A percentile compares a stretch with the other conserved stretches of the same genome.
These are phyloP conservation scores for Pseudopodoces humilis DNA, from an alignment of 2,113 vertebrate genomes.

Conservation along the genomic window DNA sequence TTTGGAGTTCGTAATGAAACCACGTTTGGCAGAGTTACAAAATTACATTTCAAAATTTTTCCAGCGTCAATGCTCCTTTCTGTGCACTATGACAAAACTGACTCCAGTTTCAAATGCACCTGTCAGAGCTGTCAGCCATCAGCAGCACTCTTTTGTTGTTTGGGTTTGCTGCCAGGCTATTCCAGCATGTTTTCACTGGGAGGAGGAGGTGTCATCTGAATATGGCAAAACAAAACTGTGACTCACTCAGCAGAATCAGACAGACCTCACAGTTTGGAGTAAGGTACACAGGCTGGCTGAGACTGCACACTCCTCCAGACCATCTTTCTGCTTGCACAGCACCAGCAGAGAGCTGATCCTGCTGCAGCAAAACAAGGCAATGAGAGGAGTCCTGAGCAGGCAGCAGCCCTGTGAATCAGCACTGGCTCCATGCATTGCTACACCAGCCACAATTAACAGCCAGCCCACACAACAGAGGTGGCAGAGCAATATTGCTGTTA, in stretches of 20 bases:
- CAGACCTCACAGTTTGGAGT: neutral
- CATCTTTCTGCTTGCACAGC: neutral
- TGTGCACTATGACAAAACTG: slow-evolving; percentile 6
- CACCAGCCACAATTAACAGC: neutral
- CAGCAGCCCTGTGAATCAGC: neutral
- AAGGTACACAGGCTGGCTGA: neutral
- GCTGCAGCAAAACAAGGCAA: neutral
- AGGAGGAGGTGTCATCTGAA: slow-evolving; percentile 60
- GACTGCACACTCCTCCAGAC: neutral
- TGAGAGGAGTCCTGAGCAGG: neutral
- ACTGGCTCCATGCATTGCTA: neutral
- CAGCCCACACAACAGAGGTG: neutral
- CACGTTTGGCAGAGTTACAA: slow-evolving; percentile 3
- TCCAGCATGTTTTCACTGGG: slow-evolving; percentile 37
- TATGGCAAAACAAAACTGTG: slow-evolving; percentile 52
- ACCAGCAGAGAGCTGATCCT: neutral
- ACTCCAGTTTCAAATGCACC: slow-evolving; percentile 46
- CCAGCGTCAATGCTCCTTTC: neutral
- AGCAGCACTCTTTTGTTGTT: slow-evolving; percentile 42
- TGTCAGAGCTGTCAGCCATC: slow-evolving; percentile 62
- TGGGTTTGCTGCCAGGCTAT: slow-evolving; percentile 23
- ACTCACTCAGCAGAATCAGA: slow-evolving; percentile 16
- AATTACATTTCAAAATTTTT: slow-evolving; percentile 18
- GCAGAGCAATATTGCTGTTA: neutral
- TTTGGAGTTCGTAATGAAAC: neutral